phyloP scores from a whole-genome alignment of 2,113 vertebrate genomes.

The Nannobrachium achirus region DNA sequence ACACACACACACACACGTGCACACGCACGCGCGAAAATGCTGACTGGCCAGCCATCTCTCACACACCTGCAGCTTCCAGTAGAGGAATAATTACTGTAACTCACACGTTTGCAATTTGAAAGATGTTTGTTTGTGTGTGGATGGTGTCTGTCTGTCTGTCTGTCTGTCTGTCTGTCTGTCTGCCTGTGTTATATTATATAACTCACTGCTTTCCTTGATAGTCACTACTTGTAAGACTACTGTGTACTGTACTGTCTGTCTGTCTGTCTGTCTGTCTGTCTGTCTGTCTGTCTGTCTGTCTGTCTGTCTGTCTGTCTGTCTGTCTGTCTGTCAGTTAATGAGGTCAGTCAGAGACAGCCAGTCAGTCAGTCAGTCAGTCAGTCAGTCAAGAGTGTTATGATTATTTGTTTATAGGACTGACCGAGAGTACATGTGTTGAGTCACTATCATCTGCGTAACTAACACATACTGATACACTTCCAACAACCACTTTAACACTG shows the following conservation, averaged over 20 bases:
- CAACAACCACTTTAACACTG: no score
- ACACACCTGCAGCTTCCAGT: conserved; percentile 53
- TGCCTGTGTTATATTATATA: no score
- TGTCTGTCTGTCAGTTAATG: not conserved
- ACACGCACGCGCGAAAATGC: conserved; percentile 31
- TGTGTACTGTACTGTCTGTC: conserved; percentile 24
- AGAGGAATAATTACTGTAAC: conserved; percentile 40
- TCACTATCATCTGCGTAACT: no score
- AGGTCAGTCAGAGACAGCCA: no score
- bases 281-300: not conserved
- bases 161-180: conserved; percentile 6
- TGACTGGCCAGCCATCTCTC: conserved; percentile 50
- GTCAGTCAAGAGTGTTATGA: not conserved
- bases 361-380: not conserved
- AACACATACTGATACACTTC: no score
- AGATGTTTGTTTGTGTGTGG: conserved; percentile 11
- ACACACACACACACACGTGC: conserved; percentile 48
- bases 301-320: not conserved
- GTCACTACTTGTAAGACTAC: conserved; percentile 29
- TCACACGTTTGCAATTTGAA: conserved; percentile 26
- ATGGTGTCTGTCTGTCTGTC: not conserved
- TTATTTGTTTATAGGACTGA: not conserved
- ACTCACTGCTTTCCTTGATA: not conserved
- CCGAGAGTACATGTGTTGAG: no score
- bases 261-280: not conserved